Evolutionary conservation across 23 tunicate genomes (phyloP).

Genomic region (Trididemnum miniatum): DNA sequence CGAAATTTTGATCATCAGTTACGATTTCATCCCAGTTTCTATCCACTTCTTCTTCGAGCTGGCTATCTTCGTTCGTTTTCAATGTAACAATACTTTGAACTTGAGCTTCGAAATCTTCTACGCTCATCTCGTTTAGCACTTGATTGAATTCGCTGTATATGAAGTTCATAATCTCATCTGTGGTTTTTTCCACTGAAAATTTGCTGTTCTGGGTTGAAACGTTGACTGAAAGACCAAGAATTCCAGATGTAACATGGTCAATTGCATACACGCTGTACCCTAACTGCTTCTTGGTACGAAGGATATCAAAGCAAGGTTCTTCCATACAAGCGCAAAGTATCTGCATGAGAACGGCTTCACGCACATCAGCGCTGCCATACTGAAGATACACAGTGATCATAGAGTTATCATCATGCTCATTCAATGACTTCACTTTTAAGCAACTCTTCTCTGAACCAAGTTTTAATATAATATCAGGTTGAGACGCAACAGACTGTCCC

Average conservation of each 20-base stretch:
- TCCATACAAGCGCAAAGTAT: conserved; percentile 52
- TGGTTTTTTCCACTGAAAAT: conserved; percentile 58
- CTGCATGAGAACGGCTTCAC: conserved; percentile 32
- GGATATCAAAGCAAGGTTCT: conserved; percentile 88
- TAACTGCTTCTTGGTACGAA: conserved; percentile 80
- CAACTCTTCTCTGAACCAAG: neutral
- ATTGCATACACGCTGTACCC: conserved; percentile 78
- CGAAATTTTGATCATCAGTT: conserved; percentile 39
- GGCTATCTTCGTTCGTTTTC: conserved; percentile 60
- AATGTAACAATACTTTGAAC: conserved; percentile 37
- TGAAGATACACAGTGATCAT: conserved; percentile 65
- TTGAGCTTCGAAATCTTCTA: conserved; percentile 56
- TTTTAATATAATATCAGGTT: conserved; percentile 24
- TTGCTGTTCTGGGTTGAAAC: conserved; percentile 79
- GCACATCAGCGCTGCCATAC: conserved; percentile 18
- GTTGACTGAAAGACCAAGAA: conserved; percentile 69
- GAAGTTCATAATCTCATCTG: conserved; percentile 33
- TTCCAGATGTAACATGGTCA: conserved; percentile 64
- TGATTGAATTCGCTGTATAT: conserved; percentile 23
- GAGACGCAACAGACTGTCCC: neutral
- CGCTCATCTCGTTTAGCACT: conserved; percentile 35
- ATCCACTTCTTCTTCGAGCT: conserved; percentile 67
- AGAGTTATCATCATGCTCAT: conserved; percentile 71
- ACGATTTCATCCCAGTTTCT: conserved; percentile 70
- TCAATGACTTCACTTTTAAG: conserved; percentile 47